Evolutionary conservation across 2,888 invertebrate genomes (phyloP).

Genomic region (Oxycera nigricornis): DNA sequence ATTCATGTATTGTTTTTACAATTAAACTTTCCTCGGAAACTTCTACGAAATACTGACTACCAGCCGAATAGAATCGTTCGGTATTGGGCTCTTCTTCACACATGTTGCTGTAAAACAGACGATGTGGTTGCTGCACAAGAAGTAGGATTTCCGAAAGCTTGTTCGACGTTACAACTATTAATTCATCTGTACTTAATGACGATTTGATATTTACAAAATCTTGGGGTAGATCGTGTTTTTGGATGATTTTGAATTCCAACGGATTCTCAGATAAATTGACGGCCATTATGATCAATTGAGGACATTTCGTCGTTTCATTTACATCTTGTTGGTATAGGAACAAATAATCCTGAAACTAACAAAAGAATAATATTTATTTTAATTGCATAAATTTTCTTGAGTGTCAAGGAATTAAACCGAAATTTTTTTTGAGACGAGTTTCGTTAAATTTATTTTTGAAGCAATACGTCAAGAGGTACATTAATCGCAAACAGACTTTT

Average conservation of each 20-base stretch:
- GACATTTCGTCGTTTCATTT: constrained; percentile 37
- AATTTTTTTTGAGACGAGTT: too few relatives aligned
- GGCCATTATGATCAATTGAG: constrained; percentile 55
- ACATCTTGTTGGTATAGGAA: constrained; percentile 43
- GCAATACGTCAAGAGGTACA: too few relatives aligned
- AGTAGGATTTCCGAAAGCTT: constrained; percentile 53
- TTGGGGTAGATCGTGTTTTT: constrained; percentile 52
- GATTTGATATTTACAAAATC: constrained; percentile 52
- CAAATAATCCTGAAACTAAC: constrained; percentile 44
- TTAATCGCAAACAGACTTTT: too few relatives aligned
- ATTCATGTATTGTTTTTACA: constrained; percentile 51
- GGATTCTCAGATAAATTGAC: constrained; percentile 56
- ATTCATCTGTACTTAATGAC: constrained; percentile 56
- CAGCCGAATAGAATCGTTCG: constrained; percentile 55
- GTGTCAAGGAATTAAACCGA: too few relatives aligned
- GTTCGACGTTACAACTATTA: constrained; percentile 54
- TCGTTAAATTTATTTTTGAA: too few relatives aligned
- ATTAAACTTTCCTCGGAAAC: constrained; percentile 52
- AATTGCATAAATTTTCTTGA: neutral
- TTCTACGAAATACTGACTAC: constrained; percentile 55
- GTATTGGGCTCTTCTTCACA: constrained; percentile 45
- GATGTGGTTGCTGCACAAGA: constrained; percentile 25
- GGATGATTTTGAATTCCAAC: constrained; percentile 56
- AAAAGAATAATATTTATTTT: constrained; percentile 17
- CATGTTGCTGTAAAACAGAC: neutral